Percentiles rank a stretch among this genome's conserved stretches.
Evolutionary conservation across 2,888 invertebrate species (phyloP).

Genomic region (Drosophila longiperda): DNA sequence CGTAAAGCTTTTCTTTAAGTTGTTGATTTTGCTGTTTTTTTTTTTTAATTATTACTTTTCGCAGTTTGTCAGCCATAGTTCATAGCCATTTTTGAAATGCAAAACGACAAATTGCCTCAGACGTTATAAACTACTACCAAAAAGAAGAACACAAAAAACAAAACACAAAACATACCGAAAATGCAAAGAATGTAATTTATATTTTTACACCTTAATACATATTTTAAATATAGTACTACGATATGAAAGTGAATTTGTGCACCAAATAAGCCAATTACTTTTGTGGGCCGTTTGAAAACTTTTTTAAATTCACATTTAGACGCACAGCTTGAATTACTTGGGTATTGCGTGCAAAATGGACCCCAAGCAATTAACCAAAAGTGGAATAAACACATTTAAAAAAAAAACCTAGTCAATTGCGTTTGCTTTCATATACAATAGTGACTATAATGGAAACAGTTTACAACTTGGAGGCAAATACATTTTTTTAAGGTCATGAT

Average conservation of each 20-base stretch:
- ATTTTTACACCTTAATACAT: constrained; percentile 71
- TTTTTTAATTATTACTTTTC: neutral
- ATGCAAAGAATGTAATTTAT: constrained; percentile 55
- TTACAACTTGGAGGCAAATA: neutral
- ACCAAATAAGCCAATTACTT: neutral
- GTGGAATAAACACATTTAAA: constrained; percentile 57
- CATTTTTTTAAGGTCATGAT: constrained; percentile 2
- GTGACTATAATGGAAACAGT: neutral
- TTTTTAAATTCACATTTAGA: constrained; percentile 14
- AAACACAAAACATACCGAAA: constrained; percentile 16
- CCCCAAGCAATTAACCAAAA: constrained; percentile 48
- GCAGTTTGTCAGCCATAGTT: constrained; percentile 65
- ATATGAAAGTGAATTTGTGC: neutral
- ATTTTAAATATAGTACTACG: constrained; percentile 9
- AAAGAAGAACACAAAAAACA: constrained; percentile 25
- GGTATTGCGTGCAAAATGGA: constrained; percentile 30
- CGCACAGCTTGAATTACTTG: constrained; percentile 56
- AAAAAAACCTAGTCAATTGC: constrained; percentile 17
- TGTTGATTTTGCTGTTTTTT: constrained; percentile 47
- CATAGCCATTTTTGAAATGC: constrained; percentile 68
- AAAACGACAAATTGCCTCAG: constrained; percentile 73
- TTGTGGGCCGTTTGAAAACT: neutral
- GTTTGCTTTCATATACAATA: constrained; percentile 7
- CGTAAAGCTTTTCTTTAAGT: constrained; percentile 54
- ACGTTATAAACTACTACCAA: constrained; percentile 78